Percentiles rank a stretch among this genome's conserved stretches.
phyloP scores from a whole-genome alignment of 2,113 vertebrate species.

The Arvicanthis niloticus region DNA sequence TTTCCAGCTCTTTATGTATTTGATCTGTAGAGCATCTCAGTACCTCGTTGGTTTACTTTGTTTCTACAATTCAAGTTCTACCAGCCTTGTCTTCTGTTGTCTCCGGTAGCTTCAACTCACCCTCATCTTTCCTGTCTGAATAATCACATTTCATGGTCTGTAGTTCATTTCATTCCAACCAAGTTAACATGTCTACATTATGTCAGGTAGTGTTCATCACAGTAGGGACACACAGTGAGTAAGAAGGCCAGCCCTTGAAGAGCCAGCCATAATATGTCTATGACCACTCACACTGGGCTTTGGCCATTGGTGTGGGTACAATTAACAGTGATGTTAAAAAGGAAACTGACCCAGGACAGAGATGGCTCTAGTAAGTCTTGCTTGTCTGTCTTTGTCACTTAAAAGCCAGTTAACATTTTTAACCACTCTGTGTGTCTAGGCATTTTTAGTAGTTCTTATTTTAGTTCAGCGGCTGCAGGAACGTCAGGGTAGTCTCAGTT shows the following conservation, averaged over 20 bases:
- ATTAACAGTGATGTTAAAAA: slow-evolving; percentile 14
- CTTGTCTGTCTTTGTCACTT: neutral
- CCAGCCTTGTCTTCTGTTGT: neutral
- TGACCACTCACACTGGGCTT: neutral
- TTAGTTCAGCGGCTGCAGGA: neutral
- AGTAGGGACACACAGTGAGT: neutral
- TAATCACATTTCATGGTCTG: neutral
- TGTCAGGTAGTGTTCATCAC: neutral
- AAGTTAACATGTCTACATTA: neutral
- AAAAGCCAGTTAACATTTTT: slow-evolving; percentile 12
- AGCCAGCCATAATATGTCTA: neutral
- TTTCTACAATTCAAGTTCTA: slow-evolving; percentile 16
- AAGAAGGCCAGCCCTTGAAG: neutral
- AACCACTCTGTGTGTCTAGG: neutral
- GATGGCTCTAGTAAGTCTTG: neutral
- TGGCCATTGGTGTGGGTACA: neutral
- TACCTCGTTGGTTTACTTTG: neutral
- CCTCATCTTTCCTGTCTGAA: neutral
- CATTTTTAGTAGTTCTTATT: slow-evolving; percentile 30
- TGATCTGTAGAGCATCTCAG: slow-evolving; percentile 35
- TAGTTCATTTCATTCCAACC: neutral
- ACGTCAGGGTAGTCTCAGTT: slow-evolving; percentile 28
- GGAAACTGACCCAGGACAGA: slow-evolving; percentile 58
- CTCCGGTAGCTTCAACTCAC: neutral
- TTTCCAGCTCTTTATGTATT: neutral